Evolutionary conservation across 2,888 invertebrate species (phyloP).

Genomic region (Rhodophaea formosa): DNA sequence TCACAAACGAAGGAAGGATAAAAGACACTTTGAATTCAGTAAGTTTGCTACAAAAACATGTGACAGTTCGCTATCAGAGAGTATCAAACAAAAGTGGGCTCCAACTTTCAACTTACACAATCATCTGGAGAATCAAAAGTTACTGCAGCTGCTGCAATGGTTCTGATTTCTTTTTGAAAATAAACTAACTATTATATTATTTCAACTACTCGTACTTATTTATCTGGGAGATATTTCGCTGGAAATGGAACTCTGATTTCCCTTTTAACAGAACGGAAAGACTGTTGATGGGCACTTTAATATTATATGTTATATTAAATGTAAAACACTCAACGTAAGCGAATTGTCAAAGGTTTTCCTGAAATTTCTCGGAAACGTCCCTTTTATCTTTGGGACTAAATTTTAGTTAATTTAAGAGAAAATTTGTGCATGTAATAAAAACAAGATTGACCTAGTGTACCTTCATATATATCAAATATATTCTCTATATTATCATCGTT

Average conservation of each 20-base stretch:
- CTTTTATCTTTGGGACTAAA: not conserved
- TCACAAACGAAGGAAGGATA: conserved; percentile 1
- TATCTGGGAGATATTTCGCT: not conserved
- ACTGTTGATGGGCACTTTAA: not conserved
- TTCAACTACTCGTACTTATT: not conserved
- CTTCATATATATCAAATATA: no score
- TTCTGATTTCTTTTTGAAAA: not conserved
- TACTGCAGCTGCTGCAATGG: not conserved
- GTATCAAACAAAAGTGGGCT: conserved; percentile 7
- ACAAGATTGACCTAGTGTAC: not conserved
- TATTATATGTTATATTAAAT: not conserved
- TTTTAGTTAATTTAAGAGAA: not conserved
- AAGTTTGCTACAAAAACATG: conserved; percentile 13
- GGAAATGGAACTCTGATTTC: not conserved
- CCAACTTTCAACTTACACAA: conserved; percentile 4
- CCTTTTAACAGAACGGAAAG: not conserved
- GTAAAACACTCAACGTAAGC: not conserved
- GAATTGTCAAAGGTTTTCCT: not conserved
- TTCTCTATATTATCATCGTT: no score
- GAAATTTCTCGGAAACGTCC: not conserved
- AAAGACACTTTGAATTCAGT: conserved; percentile 14
- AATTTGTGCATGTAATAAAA: not conserved
- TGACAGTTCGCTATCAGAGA: conserved; percentile 13
- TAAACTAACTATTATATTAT: not conserved
- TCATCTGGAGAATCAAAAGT: conserved; percentile 6